Evolutionary conservation across 1,140 invertebrate genomes (phyloP), one percentile per base, ranked within the genome.

Genomic region (Drosophila parvula): DNA sequence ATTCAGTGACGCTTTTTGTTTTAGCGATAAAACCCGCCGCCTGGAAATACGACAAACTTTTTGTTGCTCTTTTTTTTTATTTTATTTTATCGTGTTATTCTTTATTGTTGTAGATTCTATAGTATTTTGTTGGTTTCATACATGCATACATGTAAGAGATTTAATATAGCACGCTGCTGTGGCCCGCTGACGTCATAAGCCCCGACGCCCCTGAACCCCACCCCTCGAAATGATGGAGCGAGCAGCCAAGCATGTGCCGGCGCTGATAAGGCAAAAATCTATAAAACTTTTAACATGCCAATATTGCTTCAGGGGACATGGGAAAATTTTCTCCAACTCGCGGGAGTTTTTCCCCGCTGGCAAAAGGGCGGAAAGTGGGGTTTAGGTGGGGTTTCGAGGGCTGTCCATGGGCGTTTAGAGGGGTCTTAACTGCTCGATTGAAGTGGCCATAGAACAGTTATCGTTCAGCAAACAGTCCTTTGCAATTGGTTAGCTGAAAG

Each of bases 161-260:
- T 78, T 75, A 85, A 85, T 86, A 86, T 64, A 81, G 62, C 74
- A 47, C 74, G 60, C 73, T 62, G 80, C 61, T 70, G 51, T 57
- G 53, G 68, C 40, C 28, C 56, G 79, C 79, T 85, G 70, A 85
- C 83, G 82, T 85, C 82, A 85, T 61, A 79, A 74, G 70, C 45
- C 53, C 62, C 61, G 32, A 3, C 55, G 53, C 51, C 51, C 34
- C 34, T 38, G 51, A 55, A 27, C 12, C 7, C 12, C 7, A 53
- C 50, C 50, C 50, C 32, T 8, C 6, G 28, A 22, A 22, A 22
- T 22, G 9, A 11, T 7, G 61, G 45, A 38, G 57, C 34, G n/a
- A 38, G 55, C 60, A 65, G 36, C 36, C 22, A 40, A 67, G 80
- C 63, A 82, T 62, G 61, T 80, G 55, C 28, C 28, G 58, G 16